Evolutionary conservation across 2,797 vertebrate species (phyloP).

Genomic region (Prionace glauca): DNA sequence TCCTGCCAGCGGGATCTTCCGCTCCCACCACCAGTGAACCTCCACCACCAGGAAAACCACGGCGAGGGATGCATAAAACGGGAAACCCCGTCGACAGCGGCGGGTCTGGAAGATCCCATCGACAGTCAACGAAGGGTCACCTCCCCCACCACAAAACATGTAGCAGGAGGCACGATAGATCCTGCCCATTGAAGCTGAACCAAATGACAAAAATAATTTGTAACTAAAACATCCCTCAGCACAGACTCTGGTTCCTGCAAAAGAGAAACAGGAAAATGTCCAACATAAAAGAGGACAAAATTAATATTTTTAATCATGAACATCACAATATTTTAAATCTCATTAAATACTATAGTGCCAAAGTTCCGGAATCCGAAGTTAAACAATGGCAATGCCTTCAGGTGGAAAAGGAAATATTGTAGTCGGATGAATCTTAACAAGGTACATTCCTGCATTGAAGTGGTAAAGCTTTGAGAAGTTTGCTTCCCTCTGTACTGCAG

Average conservation of each 20-base stretch:
- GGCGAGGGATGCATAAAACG: too few relatives aligned
- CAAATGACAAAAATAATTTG: neutral
- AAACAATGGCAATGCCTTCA: neutral
- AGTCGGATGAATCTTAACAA: neutral
- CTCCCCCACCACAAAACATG: too few relatives aligned
- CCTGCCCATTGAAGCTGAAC: neutral
- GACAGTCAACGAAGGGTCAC: too few relatives aligned
- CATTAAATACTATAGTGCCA: neutral
- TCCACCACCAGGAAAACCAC: too few relatives aligned
- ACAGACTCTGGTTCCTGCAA: neutral
- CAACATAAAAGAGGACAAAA: neutral
- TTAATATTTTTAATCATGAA: neutral
- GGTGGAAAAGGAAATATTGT: neutral
- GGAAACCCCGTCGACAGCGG: too few relatives aligned
- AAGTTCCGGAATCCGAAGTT: neutral
- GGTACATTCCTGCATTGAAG: neutral
- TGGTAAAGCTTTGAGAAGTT: neutral
- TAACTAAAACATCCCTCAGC: neutral
- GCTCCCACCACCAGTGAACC: too few relatives aligned
- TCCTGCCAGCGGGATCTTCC: too few relatives aligned
- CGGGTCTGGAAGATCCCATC: too few relatives aligned
- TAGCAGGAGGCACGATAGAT: too few relatives aligned
- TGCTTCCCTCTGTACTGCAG: neutral
- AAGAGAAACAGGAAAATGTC: neutral
- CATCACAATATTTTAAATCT: neutral